Evolutionary conservation across 2,888 invertebrate species (phyloP), one percentile per base, ranked within the genome.

Genomic region (Cerastis leucographa): DNA sequence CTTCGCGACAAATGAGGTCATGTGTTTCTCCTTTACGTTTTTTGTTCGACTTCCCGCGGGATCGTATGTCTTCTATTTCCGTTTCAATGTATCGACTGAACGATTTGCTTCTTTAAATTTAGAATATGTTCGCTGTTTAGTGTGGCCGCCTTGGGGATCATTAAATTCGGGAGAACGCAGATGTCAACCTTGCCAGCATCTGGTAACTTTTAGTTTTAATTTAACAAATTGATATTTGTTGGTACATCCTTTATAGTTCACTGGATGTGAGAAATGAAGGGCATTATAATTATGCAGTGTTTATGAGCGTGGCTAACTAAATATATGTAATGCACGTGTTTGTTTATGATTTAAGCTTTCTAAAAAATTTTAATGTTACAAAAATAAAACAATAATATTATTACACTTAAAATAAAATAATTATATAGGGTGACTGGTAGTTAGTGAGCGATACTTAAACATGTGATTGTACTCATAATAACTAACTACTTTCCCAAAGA

Each of bases 41-140:
- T 96, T 95, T 95, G 93, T 90, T 87, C 89, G 85, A 90, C 95
- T 96, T 96, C 96, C 96, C 96, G 94, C 95, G 96, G 95, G 96
- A 95, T 96, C 96, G 94, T 96, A 94, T 96, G 96, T 95, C 95
- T 95, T 96, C 96, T 96, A 96, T 96, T 96, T 96, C 96, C 96
- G 96, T 96, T 96, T 91, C 90, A 92, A 94, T 92, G 94, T 93
- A 94, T 94, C 93, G 94, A 93, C 91, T 93, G 94, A 95, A 93
- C 95, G 95, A 96, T 96, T 96, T 96, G 96, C 96, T 96, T 92
- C 92, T 94, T 94, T 93, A 95, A 94, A 94, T 94, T 96, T 94
- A 94, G 94, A 95, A 94, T 92, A 93, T 96, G 96, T 95, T 96
- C 93, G 95, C 96, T 95, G 95, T 95, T 95, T 96, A 95, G 95